These are phyloP conservation scores for Phalacrocorax pelagicus DNA, from an alignment of 2,113 vertebrate species.

Conservation along the genomic window DNA sequence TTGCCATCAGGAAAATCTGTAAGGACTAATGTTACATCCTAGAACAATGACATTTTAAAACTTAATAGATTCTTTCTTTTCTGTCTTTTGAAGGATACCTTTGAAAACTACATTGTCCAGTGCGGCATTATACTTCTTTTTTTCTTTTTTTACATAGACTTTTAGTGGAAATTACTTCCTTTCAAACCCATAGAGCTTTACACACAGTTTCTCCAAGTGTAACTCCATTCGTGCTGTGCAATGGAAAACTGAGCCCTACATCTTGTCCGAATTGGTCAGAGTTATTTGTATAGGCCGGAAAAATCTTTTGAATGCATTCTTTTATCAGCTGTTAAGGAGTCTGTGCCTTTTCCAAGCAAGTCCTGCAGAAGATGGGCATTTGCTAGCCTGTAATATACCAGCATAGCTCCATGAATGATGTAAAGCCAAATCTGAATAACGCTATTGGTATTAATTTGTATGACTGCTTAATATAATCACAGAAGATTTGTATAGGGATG, in stretches of 20 bases:
- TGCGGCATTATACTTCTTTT: neutral
- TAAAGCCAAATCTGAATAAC: neutral
- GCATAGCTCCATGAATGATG: neutral
- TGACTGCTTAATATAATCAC: neutral
- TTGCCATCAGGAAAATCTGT: neutral
- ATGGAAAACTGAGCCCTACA: neutral
- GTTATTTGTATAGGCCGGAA: neutral
- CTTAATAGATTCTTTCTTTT: neutral
- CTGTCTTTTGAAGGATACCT: neutral
- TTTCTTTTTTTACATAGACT: neutral
- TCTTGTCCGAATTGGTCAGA: neutral
- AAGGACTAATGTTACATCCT: neutral
- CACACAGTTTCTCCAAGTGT: neutral
- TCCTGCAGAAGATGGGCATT: neutral
- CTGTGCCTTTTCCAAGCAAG: neutral
- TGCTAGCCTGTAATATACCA: neutral
- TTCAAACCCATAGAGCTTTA: neutral
- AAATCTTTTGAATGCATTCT: neutral
- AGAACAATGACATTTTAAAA: neutral
- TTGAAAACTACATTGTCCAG: neutral
- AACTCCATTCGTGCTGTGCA: neutral
- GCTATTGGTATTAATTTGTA: neutral
- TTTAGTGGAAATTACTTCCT: neutral
- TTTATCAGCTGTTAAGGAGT: neutral
- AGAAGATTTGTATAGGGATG: neutral